These are phyloP conservation scores for Aphis gossypii DNA, from an alignment of 1,140 invertebrate species.

Conservation along the genomic window DNA sequence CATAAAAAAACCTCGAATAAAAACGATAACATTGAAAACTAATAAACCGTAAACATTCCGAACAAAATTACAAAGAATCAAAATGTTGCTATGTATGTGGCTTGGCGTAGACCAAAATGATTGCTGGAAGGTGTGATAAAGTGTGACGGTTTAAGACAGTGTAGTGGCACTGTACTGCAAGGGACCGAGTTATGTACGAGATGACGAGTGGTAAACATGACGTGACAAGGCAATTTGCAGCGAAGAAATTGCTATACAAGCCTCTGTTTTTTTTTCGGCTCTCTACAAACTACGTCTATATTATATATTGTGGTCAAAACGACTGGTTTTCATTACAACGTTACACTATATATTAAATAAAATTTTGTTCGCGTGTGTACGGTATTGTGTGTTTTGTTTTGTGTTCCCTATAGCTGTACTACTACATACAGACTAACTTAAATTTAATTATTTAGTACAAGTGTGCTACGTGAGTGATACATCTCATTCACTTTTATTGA, in stretches of 20 bases:
- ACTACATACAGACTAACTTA: background rate
- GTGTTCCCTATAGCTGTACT: background rate
- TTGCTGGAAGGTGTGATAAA: background rate
- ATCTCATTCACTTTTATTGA: background rate
- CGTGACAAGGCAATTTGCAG: constrained; percentile 31
- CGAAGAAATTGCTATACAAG: constrained; percentile 33
- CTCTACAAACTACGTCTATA: background rate
- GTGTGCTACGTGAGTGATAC: background rate
- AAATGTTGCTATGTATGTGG: background rate
- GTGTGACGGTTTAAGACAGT: background rate
- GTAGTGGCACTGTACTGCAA: background rate
- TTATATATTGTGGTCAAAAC: background rate
- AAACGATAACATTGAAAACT: constrained; percentile 32
- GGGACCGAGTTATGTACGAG: background rate
- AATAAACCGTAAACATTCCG: constrained; percentile 28
- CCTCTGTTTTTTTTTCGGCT: background rate
- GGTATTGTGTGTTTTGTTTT: background rate
- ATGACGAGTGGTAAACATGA: constrained; percentile 40
- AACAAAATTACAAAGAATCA: background rate
- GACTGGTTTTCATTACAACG: background rate
- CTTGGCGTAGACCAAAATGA: too few relatives aligned
- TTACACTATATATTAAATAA: background rate
- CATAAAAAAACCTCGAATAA: background rate
- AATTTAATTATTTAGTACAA: background rate
- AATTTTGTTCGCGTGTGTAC: background rate